Base-by-base conservation (phyloP, 2,888 invertebrate species). In the Pammene aurita region DNA sequence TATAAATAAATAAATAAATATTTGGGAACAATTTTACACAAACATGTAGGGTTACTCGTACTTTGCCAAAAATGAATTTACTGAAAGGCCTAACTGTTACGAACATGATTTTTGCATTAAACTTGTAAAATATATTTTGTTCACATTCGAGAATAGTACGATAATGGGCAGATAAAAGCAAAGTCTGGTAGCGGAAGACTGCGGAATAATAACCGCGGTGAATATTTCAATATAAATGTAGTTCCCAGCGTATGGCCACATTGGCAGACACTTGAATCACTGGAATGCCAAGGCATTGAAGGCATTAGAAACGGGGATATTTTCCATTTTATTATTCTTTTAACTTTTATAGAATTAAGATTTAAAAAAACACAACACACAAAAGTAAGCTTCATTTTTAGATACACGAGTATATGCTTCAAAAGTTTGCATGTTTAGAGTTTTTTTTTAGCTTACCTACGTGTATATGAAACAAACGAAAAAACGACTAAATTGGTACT, bases 101-200 rank as follows among this genome's bases (percentile, higher is more conserved):
- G 11, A 11, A 42, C 10, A 42, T 42, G 42, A 42, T 42, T 11
- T 82, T 80, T 79, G 76, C 84, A 85, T 84, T 84, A 81, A 82
- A 82, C 77, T 81, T 80, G 71, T 73, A 79, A 78, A 81, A 82
- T 85, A 81, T 82, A 75, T 81, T 73, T 73, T 64, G 68, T 69
- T 76, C 79, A 74, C 78, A 79, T 82, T 80, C 73, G 69, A 72
- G 71, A 77, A 78, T 73, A 61, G 58, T 64, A 71, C 69, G 77
- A 80, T 80, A 83, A 83, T 78, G 77, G 78, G 74, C 77, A 78
- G 78, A 77, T 78, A 82, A 85, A 84, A 84, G 84, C 76, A 74
- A 80, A 80, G 76, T 74, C 78, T 76, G 80, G 82, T 82, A 73
- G 72, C 76, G 76, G 79, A 80, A 81, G 77, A 76, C 76, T 81